These are phyloP conservation scores for Luidia sarsii DNA, from an alignment of 53 echinoderm and acorn worm genomes.

Conservation along the genomic window DNA sequence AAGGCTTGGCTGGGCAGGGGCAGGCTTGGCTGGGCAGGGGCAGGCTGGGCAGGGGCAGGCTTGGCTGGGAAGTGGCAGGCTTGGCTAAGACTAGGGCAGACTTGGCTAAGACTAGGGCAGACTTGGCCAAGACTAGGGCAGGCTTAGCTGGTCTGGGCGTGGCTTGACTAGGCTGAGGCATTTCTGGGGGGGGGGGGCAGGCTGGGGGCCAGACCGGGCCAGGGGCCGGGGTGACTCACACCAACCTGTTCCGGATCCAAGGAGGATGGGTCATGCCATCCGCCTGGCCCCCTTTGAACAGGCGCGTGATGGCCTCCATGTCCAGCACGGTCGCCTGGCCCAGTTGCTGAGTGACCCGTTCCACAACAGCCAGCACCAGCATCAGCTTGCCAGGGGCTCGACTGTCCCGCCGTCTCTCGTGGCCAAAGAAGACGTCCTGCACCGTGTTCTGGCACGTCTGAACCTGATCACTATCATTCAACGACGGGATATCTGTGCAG, in stretches of 20 bases:
- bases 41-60: too few species aligned
- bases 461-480: conserved; percentile 32
- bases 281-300: not conserved
- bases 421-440: conserved; percentile 66
- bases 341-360: conserved; percentile 57
- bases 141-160: too few species aligned
- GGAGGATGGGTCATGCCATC: not conserved
- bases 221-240: too few species aligned
- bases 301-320: not conserved
- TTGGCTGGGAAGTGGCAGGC: too few species aligned
- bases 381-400: conserved; percentile 53
- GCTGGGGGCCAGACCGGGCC: too few species aligned
- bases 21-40: too few species aligned
- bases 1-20: too few species aligned
- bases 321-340: conserved; percentile 25
- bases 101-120: too few species aligned
- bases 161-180: too few species aligned
- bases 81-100: too few species aligned
- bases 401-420: conserved; percentile 26
- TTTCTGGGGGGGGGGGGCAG: too few species aligned
- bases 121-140: too few species aligned
- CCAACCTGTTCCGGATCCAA: conserved; percentile 6
- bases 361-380: conserved; percentile 61
- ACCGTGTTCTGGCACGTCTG: conserved; percentile 68
- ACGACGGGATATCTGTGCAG: conserved; percentile 19